Base-by-base conservation (phyloP, 1,140 invertebrate species). In the Ptiloglossa arizonensis region DNA sequence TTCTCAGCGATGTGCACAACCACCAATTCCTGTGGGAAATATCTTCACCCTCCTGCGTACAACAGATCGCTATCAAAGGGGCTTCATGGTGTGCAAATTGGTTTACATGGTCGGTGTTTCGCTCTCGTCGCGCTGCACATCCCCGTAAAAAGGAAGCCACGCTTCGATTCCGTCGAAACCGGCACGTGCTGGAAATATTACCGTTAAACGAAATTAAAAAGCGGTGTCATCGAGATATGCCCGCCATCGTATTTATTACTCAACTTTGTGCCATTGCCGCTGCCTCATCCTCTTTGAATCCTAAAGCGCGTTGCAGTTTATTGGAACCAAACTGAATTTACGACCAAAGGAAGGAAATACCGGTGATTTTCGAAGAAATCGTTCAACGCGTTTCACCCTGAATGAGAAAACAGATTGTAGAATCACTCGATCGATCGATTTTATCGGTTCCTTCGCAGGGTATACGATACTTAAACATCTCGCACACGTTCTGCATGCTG, bases 21-120 rank as follows among this genome's bases (percentile, higher is more conserved):
- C 85, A 83, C 82, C 87, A 87, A 90, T 90, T 90, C 90, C 90
- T 90, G 87, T 91, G 90, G 90, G 90, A 91, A 91, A 91, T 91
- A 90, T 90, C 87, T 86, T 72, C 80, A 79, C 83, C 82, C 87
- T 71, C 79, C 41, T 82, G 80, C 79, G 70, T 9, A 50, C 78
- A 67, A 80, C 86, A 86, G 83, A 90, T 88, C 86, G 83, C 86
- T 86, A 87, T 83, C 80, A 69, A 74, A 68, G 84, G 82, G 77
- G 83, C 82, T 89, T 88, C 87, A 86, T 88, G 80, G 89, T 87
- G 90, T 88, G 88, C 88, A 91, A 92, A 92, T 91, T 91, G 90
- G 89, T 92, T 92, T 91, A 91, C 90, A 90, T 71, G 88, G 72
- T 73, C 82, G 85, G 83, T 87, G 83, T 82, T 86, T 75, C 77